Evolutionary conservation across 2,113 vertebrate genomes (phyloP).

Genomic region (Ceuthmochares aereus): DNA sequence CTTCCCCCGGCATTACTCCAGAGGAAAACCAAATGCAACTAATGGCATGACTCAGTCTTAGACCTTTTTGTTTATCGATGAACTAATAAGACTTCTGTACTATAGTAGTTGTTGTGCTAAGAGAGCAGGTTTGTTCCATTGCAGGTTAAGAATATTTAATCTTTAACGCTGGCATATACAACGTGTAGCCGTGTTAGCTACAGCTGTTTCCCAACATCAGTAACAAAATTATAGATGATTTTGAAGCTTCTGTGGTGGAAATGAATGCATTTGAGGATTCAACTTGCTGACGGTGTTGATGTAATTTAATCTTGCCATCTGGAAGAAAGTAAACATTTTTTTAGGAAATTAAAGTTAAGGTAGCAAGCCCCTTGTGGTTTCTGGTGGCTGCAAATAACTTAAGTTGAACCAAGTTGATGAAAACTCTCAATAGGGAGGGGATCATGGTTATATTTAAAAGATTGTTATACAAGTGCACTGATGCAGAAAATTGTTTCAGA

Average conservation of each 20-base stretch:
- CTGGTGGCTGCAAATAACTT: conserved; percentile 53
- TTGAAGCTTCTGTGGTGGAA: conserved; percentile 79
- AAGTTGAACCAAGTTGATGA: conserved; percentile 53
- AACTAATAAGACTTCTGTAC: conserved; percentile 16
- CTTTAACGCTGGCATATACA: conserved; percentile 77
- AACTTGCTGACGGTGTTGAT: conserved; percentile 88
- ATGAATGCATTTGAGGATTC: conserved; percentile 84
- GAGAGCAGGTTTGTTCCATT: conserved; percentile 55
- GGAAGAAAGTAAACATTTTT: conserved; percentile 89
- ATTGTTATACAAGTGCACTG: conserved; percentile 8
- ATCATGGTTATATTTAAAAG: conserved; percentile 35
- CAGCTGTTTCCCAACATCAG: conserved; percentile 86
- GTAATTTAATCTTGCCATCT: conserved; percentile 93
- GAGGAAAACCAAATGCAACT: background rate
- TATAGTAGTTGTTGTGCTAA: conserved; percentile 44
- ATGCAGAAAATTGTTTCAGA: conserved; percentile 42
- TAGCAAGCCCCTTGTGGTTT: conserved; percentile 72
- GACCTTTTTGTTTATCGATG: conserved; percentile 47
- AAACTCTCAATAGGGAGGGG: conserved; percentile 32
- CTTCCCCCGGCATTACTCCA: background rate
- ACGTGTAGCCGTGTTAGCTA: conserved; percentile 77
- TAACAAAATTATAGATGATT: conserved; percentile 86
- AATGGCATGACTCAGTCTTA: background rate
- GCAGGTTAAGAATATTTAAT: conserved; percentile 78
- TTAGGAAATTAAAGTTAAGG: conserved; percentile 80